These are phyloP conservation scores for Podilymbus podiceps DNA, from an alignment of 2,113 vertebrate species.

Conservation along the genomic window DNA sequence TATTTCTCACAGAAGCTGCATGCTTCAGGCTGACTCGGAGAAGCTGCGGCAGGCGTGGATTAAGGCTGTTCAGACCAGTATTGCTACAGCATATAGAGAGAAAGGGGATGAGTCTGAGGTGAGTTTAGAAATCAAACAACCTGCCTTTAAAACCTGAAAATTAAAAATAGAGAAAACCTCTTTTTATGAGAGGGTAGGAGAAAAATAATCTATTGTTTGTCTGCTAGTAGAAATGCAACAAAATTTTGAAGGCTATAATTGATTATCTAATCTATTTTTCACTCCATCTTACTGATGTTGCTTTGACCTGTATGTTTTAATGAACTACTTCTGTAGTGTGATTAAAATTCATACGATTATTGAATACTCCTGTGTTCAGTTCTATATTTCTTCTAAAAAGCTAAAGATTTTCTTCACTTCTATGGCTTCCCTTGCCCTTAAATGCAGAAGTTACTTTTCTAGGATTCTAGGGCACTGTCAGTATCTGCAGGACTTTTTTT, in stretches of 20 bases:
- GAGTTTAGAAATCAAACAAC: not conserved
- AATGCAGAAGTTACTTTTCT: not conserved
- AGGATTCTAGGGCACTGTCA: not conserved
- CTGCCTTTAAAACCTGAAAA: not conserved
- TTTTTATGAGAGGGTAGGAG: not conserved
- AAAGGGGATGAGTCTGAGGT: slow-evolving; percentile 89
- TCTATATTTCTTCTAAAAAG: not conserved
- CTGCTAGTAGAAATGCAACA: not conserved
- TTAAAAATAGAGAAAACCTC: not conserved
- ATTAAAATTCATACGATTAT: not conserved
- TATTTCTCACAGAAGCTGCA: slow-evolving; percentile 86
- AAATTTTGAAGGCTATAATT: not conserved
- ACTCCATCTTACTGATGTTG: not conserved
- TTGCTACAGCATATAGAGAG: slow-evolving; percentile 95
- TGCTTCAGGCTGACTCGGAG: slow-evolving; percentile 96
- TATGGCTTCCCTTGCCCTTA: not conserved
- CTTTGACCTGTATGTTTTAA: not conserved
- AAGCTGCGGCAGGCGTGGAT: slow-evolving; percentile 96
- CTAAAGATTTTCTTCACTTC: not conserved
- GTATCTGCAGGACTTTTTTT: not conserved
- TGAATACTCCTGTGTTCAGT: not conserved
- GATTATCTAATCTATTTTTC: not conserved
- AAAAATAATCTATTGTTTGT: not conserved
- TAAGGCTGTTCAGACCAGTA: slow-evolving; percentile 96
- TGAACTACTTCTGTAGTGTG: not conserved